A percentile compares a stretch with the other conserved stretches of the same genome.
phyloP scores from a whole-genome alignment of 2,797 vertebrate genomes.

The Malacoctenus gilli region DNA sequence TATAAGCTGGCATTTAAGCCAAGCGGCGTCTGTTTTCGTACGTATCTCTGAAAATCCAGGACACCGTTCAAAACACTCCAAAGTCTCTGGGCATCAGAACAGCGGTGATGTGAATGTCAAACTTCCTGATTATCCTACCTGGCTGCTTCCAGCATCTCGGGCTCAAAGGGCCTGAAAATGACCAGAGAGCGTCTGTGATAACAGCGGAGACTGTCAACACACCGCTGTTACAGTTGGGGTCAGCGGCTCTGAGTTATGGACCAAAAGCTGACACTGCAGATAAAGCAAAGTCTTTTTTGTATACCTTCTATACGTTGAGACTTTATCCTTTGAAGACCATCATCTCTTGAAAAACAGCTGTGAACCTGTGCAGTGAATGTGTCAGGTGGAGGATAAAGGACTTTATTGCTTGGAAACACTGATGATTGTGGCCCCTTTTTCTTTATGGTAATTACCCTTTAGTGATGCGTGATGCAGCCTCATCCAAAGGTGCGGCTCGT shows the following conservation, averaged over 20 bases:
- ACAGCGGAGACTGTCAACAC: slow-evolving; percentile 25
- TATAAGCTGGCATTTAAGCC: no score
- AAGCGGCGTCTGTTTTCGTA: slow-evolving; percentile 15
- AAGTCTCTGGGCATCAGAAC: slow-evolving; percentile 21
- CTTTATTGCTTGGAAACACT: background rate
- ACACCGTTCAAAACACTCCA: slow-evolving; percentile 29
- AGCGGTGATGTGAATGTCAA: slow-evolving; percentile 44
- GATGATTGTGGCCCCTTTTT: background rate
- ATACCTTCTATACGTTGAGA: background rate
- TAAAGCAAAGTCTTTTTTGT: slow-evolving; percentile 1
- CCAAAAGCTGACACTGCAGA: background rate
- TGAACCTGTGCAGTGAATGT: background rate
- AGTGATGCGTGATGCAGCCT: background rate
- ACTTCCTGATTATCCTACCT: slow-evolving; percentile 53
- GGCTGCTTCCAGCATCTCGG: slow-evolving; percentile 17
- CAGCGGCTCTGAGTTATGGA: background rate
- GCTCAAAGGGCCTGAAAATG: slow-evolving; percentile 10
- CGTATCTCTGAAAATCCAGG: slow-evolving; percentile 32
- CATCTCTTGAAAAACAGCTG: background rate
- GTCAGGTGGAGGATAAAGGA: background rate
- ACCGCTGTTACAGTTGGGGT: slow-evolving; percentile 14
- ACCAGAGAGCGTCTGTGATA: slow-evolving; percentile 2
- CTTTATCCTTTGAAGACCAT: slow-evolving; percentile 2
- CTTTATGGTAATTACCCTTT: background rate
- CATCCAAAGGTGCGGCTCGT: background rate